Percentiles rank a stretch among this genome's conserved stretches.
phyloP scores from a whole-genome alignment of 2,888 invertebrate genomes.

The Pimpla rufipes region DNA sequence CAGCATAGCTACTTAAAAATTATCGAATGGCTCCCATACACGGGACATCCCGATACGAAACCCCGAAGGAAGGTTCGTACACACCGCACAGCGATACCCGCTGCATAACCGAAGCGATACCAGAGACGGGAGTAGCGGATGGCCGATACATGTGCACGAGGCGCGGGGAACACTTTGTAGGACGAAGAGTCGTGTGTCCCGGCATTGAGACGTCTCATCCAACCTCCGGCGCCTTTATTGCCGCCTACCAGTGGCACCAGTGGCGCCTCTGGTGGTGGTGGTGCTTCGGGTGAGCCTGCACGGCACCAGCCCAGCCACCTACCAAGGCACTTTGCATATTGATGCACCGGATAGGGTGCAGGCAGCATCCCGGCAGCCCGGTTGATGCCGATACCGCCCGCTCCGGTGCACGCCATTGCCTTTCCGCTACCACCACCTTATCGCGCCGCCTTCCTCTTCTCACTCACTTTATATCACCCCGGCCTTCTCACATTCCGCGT shows the following conservation, averaged over 20 bases:
- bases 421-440: conserved; percentile 78
- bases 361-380: conserved; percentile 63
- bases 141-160: conserved; percentile 53
- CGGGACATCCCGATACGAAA: conserved; percentile 1
- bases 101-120: conserved; percentile 15
- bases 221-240: conserved; percentile 50
- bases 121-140: conserved; percentile 21
- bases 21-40: conserved; percentile 29
- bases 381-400: conserved; percentile 72
- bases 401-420: conserved; percentile 81
- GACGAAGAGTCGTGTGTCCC: conserved; percentile 57
- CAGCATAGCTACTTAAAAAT: too few relatives aligned
- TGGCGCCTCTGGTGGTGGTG: conserved; percentile 53
- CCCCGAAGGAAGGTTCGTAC: background rate
- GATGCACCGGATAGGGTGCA: conserved; percentile 73
- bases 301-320: conserved; percentile 47
- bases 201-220: conserved; percentile 68
- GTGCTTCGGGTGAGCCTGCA: background rate
- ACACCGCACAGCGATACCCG: background rate
- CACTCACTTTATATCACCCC: conserved; percentile 57
- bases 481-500: conserved; percentile 30
- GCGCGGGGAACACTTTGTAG: conserved; percentile 62
- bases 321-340: conserved; percentile 77
- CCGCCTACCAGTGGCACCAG: conserved; percentile 52
- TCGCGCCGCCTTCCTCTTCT: conserved; percentile 69